Conservation (phyloP, 2,113 vertebrate species). For the Myotis davidii region DNA sequence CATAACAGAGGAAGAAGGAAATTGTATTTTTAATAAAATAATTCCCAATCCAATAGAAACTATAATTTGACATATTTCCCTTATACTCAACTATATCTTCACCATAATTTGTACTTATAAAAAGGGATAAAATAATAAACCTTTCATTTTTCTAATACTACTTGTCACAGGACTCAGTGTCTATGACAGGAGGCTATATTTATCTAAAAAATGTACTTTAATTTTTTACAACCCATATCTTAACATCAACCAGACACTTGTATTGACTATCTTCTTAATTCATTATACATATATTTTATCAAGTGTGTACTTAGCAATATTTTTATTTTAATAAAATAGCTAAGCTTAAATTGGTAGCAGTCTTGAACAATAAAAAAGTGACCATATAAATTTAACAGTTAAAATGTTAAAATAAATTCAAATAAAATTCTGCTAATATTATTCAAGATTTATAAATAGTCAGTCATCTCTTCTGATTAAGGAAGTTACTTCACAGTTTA, state of each 20-base stretch:
- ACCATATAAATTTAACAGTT: background rate
- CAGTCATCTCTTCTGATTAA: background rate
- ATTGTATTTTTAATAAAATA: conserved; percentile 24
- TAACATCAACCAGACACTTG: background rate
- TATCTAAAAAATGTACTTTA: background rate
- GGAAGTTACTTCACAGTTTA: conserved; percentile 11
- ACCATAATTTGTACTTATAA: background rate
- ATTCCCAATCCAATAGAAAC: background rate
- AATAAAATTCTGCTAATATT: background rate
- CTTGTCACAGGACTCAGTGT: background rate
- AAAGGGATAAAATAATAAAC: background rate
- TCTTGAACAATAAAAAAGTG: background rate
- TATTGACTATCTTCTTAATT: background rate
- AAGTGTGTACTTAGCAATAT: background rate
- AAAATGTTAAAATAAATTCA: conserved; percentile 26
- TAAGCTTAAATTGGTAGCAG: conserved; percentile 11
- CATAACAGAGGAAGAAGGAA: background rate
- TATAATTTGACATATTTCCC: background rate
- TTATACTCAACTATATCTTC: background rate
- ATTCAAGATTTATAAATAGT: background rate
- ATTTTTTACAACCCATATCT: background rate
- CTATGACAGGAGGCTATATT: background rate
- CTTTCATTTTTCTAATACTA: background rate
- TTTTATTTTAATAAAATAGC: conserved; percentile 12
- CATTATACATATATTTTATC: background rate